Base-by-base conservation (phyloP, 1,140 invertebrate species). In the Lepeophtheirus salmonis region DNA sequence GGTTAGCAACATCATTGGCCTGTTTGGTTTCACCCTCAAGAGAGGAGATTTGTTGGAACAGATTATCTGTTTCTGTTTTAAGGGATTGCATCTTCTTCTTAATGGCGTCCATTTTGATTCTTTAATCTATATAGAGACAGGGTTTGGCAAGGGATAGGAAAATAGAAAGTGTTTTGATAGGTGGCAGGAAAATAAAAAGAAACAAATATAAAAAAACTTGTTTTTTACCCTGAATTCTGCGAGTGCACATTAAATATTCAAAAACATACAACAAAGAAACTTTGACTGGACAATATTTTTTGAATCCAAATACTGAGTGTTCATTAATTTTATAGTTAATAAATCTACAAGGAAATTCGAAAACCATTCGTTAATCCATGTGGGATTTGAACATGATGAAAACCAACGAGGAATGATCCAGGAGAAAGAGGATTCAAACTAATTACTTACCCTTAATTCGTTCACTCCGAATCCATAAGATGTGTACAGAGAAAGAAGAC, bases 81-180 rank as follows among this genome's bases (percentile, higher is more conserved):
- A 60, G 49, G 49, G 16, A 20, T 26, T 60, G 57, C 57, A 60
- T 60, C 57, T 60, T 60, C 23, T 60, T 60, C 49, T 51, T 60
- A 26, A 60, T 60, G 18, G 57, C 57, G 23, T 60, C 30, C 30
- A 60, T 60, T 24, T 2, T 60, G 57, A 6, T 22, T 23, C 17
- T 52, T 22, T 56, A 12, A 20, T 52, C 20, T 52, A 20, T 10
- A 52, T 4, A 16, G 50, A 16, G 16, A 4, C 50, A 16, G 14
- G 14, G 6, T n/a, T 52, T 4, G 50, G 50, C 16, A 10, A 52
- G 16, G 16, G 3, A 16, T 16, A 52, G 18, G 16, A 18, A 18
- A 52, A 52, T 10, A 52, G 10, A 12, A 52, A 52, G 13, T n/a
- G n/a, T n/a, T n/a, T n/a, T n/a, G n/a, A n/a, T n/a, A n/a, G n/a